Base-by-base conservation (phyloP, 2,888 invertebrate genomes). In the Drosophila testacea region DNA sequence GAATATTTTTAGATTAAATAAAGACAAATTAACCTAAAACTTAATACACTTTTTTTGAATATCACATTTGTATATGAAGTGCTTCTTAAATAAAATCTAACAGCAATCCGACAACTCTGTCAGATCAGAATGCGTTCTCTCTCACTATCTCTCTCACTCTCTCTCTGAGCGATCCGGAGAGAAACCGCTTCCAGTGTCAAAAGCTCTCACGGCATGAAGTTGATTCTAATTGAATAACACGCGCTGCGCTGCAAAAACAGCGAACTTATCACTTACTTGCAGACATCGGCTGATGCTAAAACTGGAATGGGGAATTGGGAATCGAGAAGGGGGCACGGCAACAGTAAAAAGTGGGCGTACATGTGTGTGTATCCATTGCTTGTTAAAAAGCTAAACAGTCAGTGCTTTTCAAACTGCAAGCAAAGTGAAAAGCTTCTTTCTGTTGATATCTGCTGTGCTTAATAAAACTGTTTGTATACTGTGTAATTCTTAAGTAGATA, bases 71-170 rank as follows among this genome's bases (percentile, higher is more conserved):
- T 22, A 1, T 22, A 2, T 22, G 22, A 22, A 22, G 22, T 22
- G n/a, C 16, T 54, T 22, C 6, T 34, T 2, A 7, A 4, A 0
- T 1, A 1, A 13, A 13, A 22, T 46, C 27, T 16, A 4, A 0
- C 4, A 27, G 48, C 9, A 22, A 32, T 22, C 22, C 69, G 88
- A 52, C 86, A 79, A 78, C 88, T 59, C 86, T 82, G 54, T 4
- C 38, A 28, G 64, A 63, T 74, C 67, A 47, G 30, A 46, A 41
- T 27, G 48, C 13, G 13, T 51, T 27, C 47, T 13, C 56, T 44
- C 44, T 7, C 42, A 1, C 54, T 27, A 44, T 13, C 56, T 44
- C 44, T 7, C 42, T 2, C 22, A 1, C 54, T 2, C 22, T 22
- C 54, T 30, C 47, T 13, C 56, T 44, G 22, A 22, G 22, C 22